A percentile compares a stretch with the other conserved stretches of the same genome.
Conservation (phyloP, 2,113 vertebrate genomes). For the Albula goreensis region DNA sequence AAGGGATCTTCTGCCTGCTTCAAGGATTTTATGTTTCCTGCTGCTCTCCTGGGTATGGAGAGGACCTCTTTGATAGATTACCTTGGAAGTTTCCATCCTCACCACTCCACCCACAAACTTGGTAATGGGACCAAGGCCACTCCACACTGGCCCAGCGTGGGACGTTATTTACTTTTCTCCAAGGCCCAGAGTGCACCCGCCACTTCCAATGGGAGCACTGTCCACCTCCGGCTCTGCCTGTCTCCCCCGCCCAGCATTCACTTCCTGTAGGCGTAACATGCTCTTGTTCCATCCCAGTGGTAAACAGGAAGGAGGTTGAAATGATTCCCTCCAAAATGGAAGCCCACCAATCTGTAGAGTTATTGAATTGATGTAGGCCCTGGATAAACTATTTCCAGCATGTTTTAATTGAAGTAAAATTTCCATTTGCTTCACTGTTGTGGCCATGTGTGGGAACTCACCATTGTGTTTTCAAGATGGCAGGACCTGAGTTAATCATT, state of each 20-base stretch:
- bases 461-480: neutral
- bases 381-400: too few relatives aligned
- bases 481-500: neutral
- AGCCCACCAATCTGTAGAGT: neutral
- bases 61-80: conserved; percentile 30
- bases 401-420: too few relatives aligned
- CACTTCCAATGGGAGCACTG: neutral
- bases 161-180: conserved; percentile 61
- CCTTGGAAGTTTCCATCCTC: conserved; percentile 58
- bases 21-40: conserved; percentile 13
- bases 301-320: conserved; percentile 6
- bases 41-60: neutral
- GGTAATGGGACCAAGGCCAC: conserved; percentile 2
- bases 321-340: neutral
- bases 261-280: neutral
- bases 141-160: conserved; percentile 50
- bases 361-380: too few relatives aligned
- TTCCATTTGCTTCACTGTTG: neutral
- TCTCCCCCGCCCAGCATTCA: conserved; percentile 10
- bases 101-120: conserved; percentile 36
- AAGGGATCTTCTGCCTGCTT: conserved; percentile 21
- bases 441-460: neutral
- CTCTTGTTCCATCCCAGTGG: neutral
- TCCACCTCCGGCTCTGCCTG: neutral
- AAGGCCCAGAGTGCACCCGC: conserved; percentile 1